Percentiles rank a stretch among this genome's conserved stretches.
Conservation (phyloP, 2,113 vertebrate species). For the Trochalopteron elliotii region DNA sequence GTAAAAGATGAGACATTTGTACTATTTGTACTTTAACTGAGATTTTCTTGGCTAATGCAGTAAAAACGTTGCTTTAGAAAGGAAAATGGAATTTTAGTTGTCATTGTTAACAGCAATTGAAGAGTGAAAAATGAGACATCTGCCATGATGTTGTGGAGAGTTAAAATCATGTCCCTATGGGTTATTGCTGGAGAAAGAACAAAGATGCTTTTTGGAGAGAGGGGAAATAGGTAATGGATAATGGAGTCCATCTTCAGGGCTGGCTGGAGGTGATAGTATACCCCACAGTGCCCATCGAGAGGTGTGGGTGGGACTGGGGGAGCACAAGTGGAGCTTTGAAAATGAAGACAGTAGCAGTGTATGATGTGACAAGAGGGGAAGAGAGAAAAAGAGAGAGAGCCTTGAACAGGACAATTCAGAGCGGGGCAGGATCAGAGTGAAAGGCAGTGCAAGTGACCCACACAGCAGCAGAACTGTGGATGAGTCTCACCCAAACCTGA, state of each 20-base stretch:
- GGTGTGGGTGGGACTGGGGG: background rate
- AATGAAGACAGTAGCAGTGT: background rate
- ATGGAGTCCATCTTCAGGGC: background rate
- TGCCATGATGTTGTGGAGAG: background rate
- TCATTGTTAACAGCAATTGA: background rate
- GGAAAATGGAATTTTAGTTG: background rate
- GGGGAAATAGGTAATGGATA: background rate
- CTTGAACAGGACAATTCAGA: accelerated
- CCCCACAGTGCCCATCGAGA: background rate
- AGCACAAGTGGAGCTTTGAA: background rate
- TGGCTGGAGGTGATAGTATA: background rate
- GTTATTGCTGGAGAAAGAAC: background rate
- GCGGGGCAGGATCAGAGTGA: background rate
- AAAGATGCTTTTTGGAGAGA: background rate
- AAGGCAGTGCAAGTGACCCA: background rate
- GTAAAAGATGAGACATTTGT: background rate
- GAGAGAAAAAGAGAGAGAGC: accelerated
- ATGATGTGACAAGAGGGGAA: background rate
- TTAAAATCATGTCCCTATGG: background rate
- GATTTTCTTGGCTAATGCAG: background rate
- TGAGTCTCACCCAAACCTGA: accelerated
- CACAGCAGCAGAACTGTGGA: accelerated
- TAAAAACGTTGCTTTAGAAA: background rate
- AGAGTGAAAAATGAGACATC: background rate
- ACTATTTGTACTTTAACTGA: background rate